A percentile compares a stretch with the other conserved stretches of the same genome.
These are phyloP conservation scores for Pseudomugil tenellus DNA, from an alignment of 2,797 vertebrate genomes.

Conservation along the genomic window DNA sequence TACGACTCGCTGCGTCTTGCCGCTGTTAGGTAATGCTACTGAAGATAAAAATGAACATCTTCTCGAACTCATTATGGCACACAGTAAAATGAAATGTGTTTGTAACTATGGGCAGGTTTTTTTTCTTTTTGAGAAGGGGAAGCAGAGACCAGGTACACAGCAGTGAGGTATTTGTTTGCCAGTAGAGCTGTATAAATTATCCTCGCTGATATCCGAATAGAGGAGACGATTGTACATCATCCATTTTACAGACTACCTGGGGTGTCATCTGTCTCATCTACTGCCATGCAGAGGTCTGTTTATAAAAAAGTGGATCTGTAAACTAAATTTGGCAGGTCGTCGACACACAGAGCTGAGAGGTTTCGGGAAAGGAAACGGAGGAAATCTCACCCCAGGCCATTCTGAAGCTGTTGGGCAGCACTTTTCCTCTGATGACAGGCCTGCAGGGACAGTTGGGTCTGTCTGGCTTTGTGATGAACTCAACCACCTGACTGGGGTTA, in stretches of 20 bases:
- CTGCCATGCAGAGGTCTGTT: conserved; percentile 7
- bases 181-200: conserved; percentile 26
- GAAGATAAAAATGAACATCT: neutral
- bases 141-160: conserved; percentile 12
- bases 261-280: conserved; percentile 35
- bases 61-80: conserved; percentile 12
- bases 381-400: conserved; percentile 91
- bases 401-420: conserved; percentile 91
- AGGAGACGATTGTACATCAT: conserved; percentile 33
- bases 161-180: conserved; percentile 34
- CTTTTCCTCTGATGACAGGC: conserved; percentile 89
- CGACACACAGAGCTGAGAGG: neutral
- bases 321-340: conserved; percentile 30
- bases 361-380: conserved; percentile 10
- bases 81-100: conserved; percentile 16
- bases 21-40: neutral
- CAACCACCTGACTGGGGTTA: conserved; percentile 91
- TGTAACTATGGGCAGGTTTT: neutral
- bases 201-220: conserved; percentile 39
- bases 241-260: conserved; percentile 18
- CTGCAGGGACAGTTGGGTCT: conserved; percentile 89
- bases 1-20: neutral
- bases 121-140: conserved; percentile 18
- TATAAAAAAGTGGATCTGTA: neutral
- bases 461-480: conserved; percentile 92